phyloP scores from a whole-genome alignment of 2,113 vertebrate species.

The Mesitornis unicolor region DNA sequence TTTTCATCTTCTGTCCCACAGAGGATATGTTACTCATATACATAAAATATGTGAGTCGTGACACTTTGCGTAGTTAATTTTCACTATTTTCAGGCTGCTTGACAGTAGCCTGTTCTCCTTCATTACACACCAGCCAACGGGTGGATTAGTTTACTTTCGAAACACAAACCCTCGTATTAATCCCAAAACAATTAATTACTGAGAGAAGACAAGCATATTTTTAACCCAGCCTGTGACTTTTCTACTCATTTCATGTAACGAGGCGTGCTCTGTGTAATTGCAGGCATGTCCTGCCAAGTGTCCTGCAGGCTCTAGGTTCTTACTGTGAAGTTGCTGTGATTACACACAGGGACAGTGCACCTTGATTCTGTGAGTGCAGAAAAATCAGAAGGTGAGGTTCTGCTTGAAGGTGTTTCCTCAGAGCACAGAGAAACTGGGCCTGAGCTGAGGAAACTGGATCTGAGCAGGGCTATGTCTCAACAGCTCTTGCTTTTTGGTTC shows the following conservation, averaged over 20 bases:
- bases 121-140: slow-evolving; percentile 15
- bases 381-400: not conserved
- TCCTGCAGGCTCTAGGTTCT: not conserved
- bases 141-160: slow-evolving; percentile 38
- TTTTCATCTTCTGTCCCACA: slow-evolving; percentile 18
- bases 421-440: not conserved
- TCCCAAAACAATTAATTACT: slow-evolving; percentile 51
- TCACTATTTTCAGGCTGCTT: slow-evolving; percentile 34
- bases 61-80: slow-evolving; percentile 49
- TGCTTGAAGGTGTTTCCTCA: not conserved
- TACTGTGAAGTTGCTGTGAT: not conserved
- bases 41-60: slow-evolving; percentile 26
- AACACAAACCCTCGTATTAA: slow-evolving; percentile 30
- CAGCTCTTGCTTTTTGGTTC: not conserved
- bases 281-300: not conserved
- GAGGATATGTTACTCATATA: slow-evolving; percentile 19
- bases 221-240: not conserved
- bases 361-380: not conserved
- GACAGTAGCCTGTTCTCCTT: slow-evolving; percentile 45
- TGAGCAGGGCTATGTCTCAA: not conserved
- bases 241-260: not conserved
- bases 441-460: no score
- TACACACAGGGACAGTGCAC: rapidly evolving
- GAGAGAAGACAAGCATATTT: slow-evolving; percentile 32
- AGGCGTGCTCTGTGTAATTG: not conserved